Evolutionary conservation across 2,113 vertebrate species (phyloP).

Genomic region (Notechis scutatus): DNA sequence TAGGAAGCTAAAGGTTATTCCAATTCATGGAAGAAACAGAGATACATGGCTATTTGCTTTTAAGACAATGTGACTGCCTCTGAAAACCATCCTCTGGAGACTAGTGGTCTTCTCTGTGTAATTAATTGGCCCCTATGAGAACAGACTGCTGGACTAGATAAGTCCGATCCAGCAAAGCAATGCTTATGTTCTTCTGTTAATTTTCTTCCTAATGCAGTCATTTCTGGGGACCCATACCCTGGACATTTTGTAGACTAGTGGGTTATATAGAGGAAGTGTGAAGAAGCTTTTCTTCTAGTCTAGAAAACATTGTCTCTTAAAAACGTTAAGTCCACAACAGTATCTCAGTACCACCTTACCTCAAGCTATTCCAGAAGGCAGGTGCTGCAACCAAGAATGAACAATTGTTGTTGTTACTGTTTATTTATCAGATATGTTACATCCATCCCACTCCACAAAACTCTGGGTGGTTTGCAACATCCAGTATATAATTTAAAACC

Average conservation of each 20-base stretch:
- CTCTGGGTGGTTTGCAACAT: neutral
- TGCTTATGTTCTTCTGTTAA: neutral
- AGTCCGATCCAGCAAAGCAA: neutral
- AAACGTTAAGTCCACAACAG: neutral
- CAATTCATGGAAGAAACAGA: neutral
- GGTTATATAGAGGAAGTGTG: neutral
- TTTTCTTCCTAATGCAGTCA: neutral
- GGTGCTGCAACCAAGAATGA: neutral
- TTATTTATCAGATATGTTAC: neutral
- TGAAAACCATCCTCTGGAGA: neutral
- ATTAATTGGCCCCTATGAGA: neutral
- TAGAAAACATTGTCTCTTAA: neutral
- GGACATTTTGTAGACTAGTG: neutral
- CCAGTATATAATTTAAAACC: neutral
- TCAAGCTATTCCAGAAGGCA: neutral
- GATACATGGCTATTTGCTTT: neutral
- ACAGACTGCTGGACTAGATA: neutral
- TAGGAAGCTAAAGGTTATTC: neutral
- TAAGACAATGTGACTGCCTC: neutral
- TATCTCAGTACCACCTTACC: neutral
- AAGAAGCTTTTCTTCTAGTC: neutral
- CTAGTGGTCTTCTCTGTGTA: neutral
- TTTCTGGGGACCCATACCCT: neutral
- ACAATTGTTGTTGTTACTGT: neutral
- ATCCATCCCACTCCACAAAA: neutral